Evolutionary conservation across 2,797 vertebrate species (phyloP), one percentile per base, ranked within the genome.

Genomic region (Tokudaia tokunoshimensis): DNA sequence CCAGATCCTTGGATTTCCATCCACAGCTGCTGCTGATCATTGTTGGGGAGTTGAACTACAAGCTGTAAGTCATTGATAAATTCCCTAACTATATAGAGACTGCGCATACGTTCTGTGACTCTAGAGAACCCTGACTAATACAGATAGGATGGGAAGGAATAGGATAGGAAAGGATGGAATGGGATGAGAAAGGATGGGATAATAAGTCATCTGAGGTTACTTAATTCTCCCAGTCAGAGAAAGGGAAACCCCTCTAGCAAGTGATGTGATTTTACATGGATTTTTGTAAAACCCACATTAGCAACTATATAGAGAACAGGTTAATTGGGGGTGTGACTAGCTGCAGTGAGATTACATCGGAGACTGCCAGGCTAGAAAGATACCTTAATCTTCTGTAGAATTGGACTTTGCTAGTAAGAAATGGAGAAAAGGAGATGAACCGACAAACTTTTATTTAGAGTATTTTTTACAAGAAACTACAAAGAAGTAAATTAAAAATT

Each of bases 401-500:
- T 84, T 63, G 44, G 50, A 3, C 93, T 41, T 70, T 81, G 29
- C 41, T 70, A 86, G 29, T 70, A 22, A 41, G 57, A 29, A 26
- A 65, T 47, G 17, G 63, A 91, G 37, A 89, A 91, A 96, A 86
- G 26, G 29, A 52, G 44, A 89, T 65, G 31, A 63, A 52, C 34
- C 20, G 78, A 72, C 31, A 83, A 79, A 86, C 82, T 22, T 84
- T 85, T 65, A 80, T 80, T 94, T 14, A 81, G 70, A 70, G 41
- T 52, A 81, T 70, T 88, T 92, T 89, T 92, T 92, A n/a, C 87
- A 88, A 91, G 67, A 88, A 13, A 55, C 4, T 34, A 57, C 11
- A 70, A 85, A 7, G n/a, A 89, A 74, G n/a, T 57, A 44, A 78
- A 82, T 4, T 67, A 22, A 88, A 95, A 97, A 75, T 12, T 65